Evolutionary conservation across 2,113 vertebrate species (phyloP).

Genomic region (Semnornis frantzii): DNA sequence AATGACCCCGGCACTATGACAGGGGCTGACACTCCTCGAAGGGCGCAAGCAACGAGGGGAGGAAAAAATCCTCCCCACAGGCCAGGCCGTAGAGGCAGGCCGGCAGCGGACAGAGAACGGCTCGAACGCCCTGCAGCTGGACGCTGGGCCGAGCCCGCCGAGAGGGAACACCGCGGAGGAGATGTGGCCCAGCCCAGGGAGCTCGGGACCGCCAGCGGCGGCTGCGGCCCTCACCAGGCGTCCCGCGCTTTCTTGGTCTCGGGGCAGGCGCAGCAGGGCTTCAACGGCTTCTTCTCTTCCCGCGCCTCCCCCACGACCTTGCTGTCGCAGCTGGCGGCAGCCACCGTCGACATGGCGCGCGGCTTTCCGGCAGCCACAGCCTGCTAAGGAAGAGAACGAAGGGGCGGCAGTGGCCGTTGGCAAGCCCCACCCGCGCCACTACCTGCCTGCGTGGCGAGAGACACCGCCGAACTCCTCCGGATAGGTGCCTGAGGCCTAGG

Average conservation of each 20-base stretch:
- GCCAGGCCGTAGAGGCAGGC: not conserved
- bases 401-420: rapidly evolving
- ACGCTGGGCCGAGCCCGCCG: rapidly evolving
- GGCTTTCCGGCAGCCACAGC: not conserved
- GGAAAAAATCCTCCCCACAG: not conserved
- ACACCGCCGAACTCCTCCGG: not conserved
- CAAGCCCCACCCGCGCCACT: no score
- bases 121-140: not conserved
- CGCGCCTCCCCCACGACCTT: slow-evolving; percentile 23
- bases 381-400: not conserved
- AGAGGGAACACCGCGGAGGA: no score
- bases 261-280: slow-evolving; percentile 93
- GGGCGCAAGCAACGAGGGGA: no score
- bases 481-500: no score
- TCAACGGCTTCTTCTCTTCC: slow-evolving; percentile 89
- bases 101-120: not conserved
- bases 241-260: slow-evolving; percentile 95
- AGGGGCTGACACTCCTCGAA: rapidly evolving
- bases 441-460: no score
- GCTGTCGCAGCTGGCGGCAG: slow-evolving; percentile 78
- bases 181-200: not conserved
- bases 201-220: not conserved
- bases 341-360: slow-evolving; percentile 74
- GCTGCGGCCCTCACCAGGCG: slow-evolving; percentile 79
- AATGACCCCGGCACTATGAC: rapidly evolving